Conservation (phyloP, 2,888 invertebrate species). For the Dynastes hyllus region DNA sequence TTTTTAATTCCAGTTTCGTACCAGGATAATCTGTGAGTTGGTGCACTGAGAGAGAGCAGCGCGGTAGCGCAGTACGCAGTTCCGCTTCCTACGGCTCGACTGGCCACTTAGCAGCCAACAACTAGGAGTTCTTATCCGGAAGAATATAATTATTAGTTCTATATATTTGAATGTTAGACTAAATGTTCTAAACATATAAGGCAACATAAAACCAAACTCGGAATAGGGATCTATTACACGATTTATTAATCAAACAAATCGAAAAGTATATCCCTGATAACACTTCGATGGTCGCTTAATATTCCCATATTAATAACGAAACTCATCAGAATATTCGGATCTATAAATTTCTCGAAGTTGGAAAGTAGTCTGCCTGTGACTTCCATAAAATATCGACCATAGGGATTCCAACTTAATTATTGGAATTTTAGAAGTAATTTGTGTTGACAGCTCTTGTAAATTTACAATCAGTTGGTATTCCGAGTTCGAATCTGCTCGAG, state of each 20-base stretch:
- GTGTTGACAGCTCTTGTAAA: slow-evolving; percentile 32
- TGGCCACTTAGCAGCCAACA: not conserved
- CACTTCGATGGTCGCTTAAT: not conserved
- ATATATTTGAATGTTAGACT: too few species aligned
- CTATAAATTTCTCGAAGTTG: slow-evolving; percentile 18
- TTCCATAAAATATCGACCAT: slow-evolving; percentile 41
- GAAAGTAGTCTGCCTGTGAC: slow-evolving; percentile 12
- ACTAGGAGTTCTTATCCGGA: not conserved
- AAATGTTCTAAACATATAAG: too few species aligned
- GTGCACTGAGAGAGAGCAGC: too few species aligned
- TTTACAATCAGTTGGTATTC: slow-evolving; percentile 19
- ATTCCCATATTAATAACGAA: not conserved
- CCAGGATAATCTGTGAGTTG: not conserved
- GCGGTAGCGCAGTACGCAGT: too few species aligned
- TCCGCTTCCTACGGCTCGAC: too few species aligned
- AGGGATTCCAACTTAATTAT: slow-evolving; percentile 34
- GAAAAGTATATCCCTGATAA: not conserved
- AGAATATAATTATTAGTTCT: not conserved
- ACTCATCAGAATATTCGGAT: not conserved
- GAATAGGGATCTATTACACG: too few species aligned
- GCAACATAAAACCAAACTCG: too few species aligned
- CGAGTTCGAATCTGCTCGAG: not conserved
- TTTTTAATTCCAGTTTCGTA: not conserved
- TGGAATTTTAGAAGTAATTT: slow-evolving; percentile 44
- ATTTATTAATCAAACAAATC: not conserved